A percentile compares a stretch with the other conserved stretches of the same genome.
These are phyloP conservation scores for Vulpes lagopus DNA, from an alignment of 2,113 vertebrate genomes.

Conservation along the genomic window DNA sequence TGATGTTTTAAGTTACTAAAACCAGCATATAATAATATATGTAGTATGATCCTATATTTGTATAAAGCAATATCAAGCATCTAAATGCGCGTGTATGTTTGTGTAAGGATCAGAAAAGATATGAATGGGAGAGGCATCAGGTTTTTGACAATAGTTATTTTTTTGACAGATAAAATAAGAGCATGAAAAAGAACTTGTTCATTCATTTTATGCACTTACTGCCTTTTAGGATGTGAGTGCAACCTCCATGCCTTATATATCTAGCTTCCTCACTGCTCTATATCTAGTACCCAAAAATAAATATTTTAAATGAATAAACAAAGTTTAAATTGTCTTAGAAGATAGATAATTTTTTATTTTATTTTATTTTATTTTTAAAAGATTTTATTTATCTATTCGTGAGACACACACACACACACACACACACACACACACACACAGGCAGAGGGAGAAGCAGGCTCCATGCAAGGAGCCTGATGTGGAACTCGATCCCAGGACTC, in stretches of 20 bases:
- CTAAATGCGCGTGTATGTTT: not conserved
- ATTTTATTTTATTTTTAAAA: no score
- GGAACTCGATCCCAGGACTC: no score
- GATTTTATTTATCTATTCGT: no score
- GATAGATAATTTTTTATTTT: no score
- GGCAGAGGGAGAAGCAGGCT: no score
- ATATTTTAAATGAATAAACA: not conserved
- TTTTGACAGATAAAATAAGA: no score
- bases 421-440: no score
- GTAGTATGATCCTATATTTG: not conserved
- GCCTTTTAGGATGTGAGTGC: not conserved
- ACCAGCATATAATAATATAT: not conserved
- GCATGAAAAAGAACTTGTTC: not conserved
- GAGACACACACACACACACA: no score
- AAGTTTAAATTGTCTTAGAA: not conserved
- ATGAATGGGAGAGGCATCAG: not conserved
- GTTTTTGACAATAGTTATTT: not conserved
- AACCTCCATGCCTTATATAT: not conserved
- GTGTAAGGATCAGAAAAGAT: not conserved
- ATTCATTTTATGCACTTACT: not conserved
- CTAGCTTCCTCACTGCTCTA: not conserved
- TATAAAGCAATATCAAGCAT: not conserved
- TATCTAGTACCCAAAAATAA: not conserved
- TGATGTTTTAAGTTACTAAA: not conserved
- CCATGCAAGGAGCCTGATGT: no score